These are phyloP conservation scores for Bradypodion pumilum DNA, from an alignment of 2,797 vertebrate species.

Conservation along the genomic window DNA sequence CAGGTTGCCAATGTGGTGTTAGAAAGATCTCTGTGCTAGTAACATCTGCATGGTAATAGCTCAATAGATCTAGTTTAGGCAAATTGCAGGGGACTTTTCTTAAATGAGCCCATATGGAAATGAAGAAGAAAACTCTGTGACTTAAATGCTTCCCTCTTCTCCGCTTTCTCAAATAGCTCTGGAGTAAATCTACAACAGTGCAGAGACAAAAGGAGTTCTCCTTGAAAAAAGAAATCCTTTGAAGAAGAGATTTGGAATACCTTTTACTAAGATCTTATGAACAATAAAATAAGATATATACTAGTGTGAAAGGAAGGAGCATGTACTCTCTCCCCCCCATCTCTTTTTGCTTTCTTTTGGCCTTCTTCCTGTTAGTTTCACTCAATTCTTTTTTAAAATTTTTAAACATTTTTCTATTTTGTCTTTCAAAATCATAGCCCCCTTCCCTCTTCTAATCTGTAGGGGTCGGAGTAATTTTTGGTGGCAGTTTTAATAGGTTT, in stretches of 20 bases:
- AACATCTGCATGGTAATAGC: slow-evolving; percentile 34
- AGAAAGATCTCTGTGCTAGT: slow-evolving; percentile 34
- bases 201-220: background rate
- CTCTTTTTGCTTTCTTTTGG: background rate
- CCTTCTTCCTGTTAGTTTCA: too few species aligned
- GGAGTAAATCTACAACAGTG: slow-evolving; percentile 2
- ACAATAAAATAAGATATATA: background rate
- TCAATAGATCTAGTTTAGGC: slow-evolving; percentile 33
- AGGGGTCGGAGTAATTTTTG: too few species aligned
- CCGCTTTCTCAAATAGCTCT: background rate
- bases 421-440: too few species aligned
- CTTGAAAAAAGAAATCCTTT: background rate
- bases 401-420: background rate
- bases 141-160: background rate
- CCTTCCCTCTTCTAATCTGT: too few species aligned
- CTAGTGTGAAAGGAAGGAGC: background rate
- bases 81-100: slow-evolving; percentile 38
- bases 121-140: background rate
- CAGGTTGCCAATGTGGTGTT: background rate
- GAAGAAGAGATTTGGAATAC: background rate
- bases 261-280: background rate
- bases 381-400: too few species aligned
- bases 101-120: slow-evolving; percentile 56
- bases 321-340: background rate
- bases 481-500: too few species aligned